These are phyloP conservation scores for Chelonoidis abingdonii DNA, from an alignment of 2,113 vertebrate species.

Conservation along the genomic window DNA sequence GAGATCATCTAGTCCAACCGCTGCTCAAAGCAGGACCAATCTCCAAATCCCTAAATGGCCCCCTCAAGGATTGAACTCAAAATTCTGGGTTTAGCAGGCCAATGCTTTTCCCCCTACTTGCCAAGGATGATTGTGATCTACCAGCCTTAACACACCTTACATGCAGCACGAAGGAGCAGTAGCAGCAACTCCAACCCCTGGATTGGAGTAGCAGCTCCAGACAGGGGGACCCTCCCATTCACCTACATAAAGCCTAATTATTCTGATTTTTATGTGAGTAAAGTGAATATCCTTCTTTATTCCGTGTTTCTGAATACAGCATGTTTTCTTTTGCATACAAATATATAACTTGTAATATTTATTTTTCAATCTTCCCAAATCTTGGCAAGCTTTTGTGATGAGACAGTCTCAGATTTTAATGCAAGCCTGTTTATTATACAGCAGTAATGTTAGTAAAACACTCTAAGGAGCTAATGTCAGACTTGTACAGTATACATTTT, in stretches of 20 bases:
- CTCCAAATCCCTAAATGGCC: too few species aligned
- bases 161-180: neutral
- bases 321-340: neutral
- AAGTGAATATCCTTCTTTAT: neutral
- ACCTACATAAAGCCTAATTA: neutral
- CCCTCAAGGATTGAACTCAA: too few species aligned
- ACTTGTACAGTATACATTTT: neutral
- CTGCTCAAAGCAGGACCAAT: too few species aligned
- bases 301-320: neutral
- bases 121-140: neutral
- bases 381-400: neutral
- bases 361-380: neutral
- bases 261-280: neutral
- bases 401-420: neutral
- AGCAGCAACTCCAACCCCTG: neutral
- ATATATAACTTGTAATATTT: neutral
- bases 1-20: too few species aligned
- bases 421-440: neutral
- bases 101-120: neutral
- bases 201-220: rapidly evolving
- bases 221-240: neutral
- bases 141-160: neutral
- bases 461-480: neutral
- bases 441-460: neutral
- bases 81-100: too few species aligned